Evolutionary conservation across 2,888 invertebrate species (phyloP), one percentile per base, ranked within the genome.

Genomic region (Sphaeridia pumilis): DNA sequence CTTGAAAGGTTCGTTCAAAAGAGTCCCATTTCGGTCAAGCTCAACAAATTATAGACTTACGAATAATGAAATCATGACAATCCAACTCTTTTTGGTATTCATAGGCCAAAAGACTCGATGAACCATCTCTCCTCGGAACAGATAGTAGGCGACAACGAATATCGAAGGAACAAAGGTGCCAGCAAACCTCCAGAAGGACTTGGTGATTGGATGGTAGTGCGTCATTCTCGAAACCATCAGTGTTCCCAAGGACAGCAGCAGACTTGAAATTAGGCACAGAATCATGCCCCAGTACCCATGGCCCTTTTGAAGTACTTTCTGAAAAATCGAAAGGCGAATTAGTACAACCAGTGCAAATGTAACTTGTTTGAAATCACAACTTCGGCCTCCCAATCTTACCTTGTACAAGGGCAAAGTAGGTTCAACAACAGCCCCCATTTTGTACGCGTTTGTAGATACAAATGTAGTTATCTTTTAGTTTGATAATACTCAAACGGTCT

Each of bases 201-300:
- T 63, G 34, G 60, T 60, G 10, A 63, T 58, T 1, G 63, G 63
- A 42, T 63, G 59, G 45, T 55, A 63, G 1, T 60, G 55, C n/a
- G 55, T 51, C 60, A 63, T 59, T 47, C 55, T 27, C 5, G 59
- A 57, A 4, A 63, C 63, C 58, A 63, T 60, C 49, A 58, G 35
- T 7, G 63, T 60, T 26, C 60, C 60, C 24, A 60, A 27, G 1
- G 63, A 63, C 1, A 63, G 47, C 1, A 59, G 27, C 21, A 59
- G 20, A 38, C 59, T 61, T 41, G 59, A 59, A 20, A 63, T 59
- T 22, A 60, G 49, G 31, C 63, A 63, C 4, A 63, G 58, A 27
- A 53, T 25, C 63, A 63, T 63, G 7, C 63, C 63, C 53, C 26
- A 49, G 28, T 52, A 52, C 22, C 52, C 52, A 25, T 46, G 46